Conservation (phyloP, 2,888 invertebrate genomes). For the Pterostichus niger region DNA sequence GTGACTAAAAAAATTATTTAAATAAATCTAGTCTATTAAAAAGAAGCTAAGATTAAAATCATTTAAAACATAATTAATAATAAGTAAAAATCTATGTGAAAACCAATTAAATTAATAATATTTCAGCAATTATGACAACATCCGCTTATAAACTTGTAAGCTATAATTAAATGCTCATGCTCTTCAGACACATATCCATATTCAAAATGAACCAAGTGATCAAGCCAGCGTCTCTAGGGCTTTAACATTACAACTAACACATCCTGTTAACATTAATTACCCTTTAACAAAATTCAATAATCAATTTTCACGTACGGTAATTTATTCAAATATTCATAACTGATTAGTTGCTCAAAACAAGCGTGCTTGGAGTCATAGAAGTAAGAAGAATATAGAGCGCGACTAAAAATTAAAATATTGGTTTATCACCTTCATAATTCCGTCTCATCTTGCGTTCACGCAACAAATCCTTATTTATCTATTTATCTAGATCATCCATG, state of each 20-base stretch:
- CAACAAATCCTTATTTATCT: no score
- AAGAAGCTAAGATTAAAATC: no score
- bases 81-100: no score
- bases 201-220: background rate
- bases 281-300: slow-evolving; percentile 21
- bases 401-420: no score
- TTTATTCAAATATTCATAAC: slow-evolving; percentile 34
- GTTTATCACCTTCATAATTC: no score
- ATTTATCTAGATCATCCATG: no score
- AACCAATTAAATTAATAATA: no score
- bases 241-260: slow-evolving; percentile 3
- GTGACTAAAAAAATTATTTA: no score
- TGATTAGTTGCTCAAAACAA: slow-evolving; percentile 3
- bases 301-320: slow-evolving; percentile 37
- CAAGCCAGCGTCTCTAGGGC: background rate
- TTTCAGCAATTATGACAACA: background rate
- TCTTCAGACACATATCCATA: background rate
- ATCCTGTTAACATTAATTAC: slow-evolving; percentile 6
- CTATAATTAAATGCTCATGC: background rate
- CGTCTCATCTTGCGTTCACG: no score
- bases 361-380: background rate
- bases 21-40: no score
- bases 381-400: no score
- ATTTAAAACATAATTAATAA: no score
- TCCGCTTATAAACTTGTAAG: background rate